Evolutionary conservation across 2,888 invertebrate genomes (phyloP), one percentile per base, ranked within the genome.

Genomic region (Philereme vetulata): DNA sequence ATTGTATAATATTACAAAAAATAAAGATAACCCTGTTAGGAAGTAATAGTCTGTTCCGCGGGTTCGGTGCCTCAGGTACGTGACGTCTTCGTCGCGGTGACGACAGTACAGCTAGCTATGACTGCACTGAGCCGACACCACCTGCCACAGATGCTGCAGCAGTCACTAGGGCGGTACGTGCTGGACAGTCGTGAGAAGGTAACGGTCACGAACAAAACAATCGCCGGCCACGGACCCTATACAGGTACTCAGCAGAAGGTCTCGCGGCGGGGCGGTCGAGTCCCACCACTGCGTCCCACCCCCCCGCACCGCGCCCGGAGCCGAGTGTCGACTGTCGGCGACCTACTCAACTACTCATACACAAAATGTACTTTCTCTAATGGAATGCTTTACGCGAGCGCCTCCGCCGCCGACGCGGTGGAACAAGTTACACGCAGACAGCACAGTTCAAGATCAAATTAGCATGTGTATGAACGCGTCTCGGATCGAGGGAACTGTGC

Each of bases 141-240:
- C 49, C 10, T 45, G 49, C 36, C 44, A 45, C 44, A 50, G 50
- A n/a, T 44, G 4, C 9, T 11, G 10, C 50, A 40, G 44, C 50
- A 38, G 51, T 46, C 9, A n/a, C 33, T 40, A 11, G 9, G 46
- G 4, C 33, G 49, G 54, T 10, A 34, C 43, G 21, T 10, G 43
- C 21, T 11, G 11, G 5, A 21, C 40, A 4, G 5, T 52, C 57
- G 57, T 58, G 65, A 58, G 58, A 49, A 56, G 62, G 62, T 48
- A 57, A 60, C 65, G 60, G 65, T 63, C 65, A 58, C 65, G 60
- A 55, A 56, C 64, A 10, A 38, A 53, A 36, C 60, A 40, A 60
- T 57, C 42, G n/a, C 43, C 10, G 56, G 43, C 56, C 52, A 43
- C 56, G 61, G 58, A 51, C 60, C 56, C 40, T 48, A n/a, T n/a